Evolutionary conservation across 1,140 invertebrate species (phyloP).

Genomic region (Augochlora pura): DNA sequence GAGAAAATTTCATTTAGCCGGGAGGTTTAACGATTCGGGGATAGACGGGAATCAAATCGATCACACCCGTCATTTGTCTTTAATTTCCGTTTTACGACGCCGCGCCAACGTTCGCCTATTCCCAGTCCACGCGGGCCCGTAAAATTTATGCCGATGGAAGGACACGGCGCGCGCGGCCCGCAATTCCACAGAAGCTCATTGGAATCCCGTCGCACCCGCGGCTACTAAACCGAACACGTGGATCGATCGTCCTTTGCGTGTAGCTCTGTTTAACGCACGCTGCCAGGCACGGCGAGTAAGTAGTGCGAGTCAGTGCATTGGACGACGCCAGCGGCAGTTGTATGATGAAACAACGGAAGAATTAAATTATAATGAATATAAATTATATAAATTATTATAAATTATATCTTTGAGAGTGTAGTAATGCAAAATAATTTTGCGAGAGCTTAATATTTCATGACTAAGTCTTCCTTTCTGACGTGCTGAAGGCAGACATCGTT

Average conservation of each 20-base stretch:
- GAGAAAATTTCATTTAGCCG: neutral
- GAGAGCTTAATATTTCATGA: too few species aligned
- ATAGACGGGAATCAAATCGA: neutral
- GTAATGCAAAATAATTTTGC: too few species aligned
- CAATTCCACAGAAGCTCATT: neutral
- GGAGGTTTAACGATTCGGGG: neutral
- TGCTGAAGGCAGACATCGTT: too few species aligned
- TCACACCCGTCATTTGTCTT: neutral
- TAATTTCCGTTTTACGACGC: slow-evolving; percentile 6
- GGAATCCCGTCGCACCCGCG: neutral
- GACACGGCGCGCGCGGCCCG: too few species aligned
- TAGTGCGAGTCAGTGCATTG: too few species aligned
- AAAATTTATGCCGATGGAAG: neutral
- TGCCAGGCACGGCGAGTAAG: neutral
- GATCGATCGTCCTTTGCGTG: neutral
- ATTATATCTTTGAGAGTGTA: too few species aligned
- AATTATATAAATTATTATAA: too few species aligned
- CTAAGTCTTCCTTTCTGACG: too few species aligned
- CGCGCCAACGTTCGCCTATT: neutral
- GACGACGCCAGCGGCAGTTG: too few species aligned
- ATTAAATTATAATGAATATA: too few species aligned
- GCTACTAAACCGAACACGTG: neutral
- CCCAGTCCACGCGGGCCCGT: neutral
- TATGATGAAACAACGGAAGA: too few species aligned
- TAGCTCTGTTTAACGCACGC: neutral